Evolutionary conservation across 1,140 invertebrate genomes (phyloP).

Genomic region (Orius insidiosus): DNA sequence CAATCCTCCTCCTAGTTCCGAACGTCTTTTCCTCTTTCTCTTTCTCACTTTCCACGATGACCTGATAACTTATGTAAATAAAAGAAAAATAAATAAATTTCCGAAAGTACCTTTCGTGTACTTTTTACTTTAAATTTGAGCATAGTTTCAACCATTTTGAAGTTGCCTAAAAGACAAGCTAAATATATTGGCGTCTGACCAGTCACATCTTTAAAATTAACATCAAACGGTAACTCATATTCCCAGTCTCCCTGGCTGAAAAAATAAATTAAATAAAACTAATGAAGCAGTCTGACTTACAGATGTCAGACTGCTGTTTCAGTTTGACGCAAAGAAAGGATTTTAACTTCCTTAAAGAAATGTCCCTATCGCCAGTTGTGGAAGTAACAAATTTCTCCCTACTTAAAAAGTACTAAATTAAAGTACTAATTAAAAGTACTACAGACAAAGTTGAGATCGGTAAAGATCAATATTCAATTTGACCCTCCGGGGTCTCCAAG

Average conservation of each 20-base stretch:
- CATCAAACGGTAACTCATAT: constrained; percentile 73
- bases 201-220: constrained; percentile 76
- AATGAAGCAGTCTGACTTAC: too few relatives aligned
- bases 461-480: too few relatives aligned
- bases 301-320: too few relatives aligned
- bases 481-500: too few relatives aligned
- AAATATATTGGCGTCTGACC: constrained; percentile 81
- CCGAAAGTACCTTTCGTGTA: constrained; percentile 28
- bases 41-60: constrained; percentile 11
- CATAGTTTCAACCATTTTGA: constrained; percentile 58
- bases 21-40: constrained; percentile 24
- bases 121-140: constrained; percentile 55
- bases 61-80: background rate
- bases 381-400: too few relatives aligned
- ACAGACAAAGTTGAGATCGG: too few relatives aligned
- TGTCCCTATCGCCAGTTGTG: too few relatives aligned
- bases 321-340: too few relatives aligned
- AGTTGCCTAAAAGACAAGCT: constrained; percentile 66
- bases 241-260: constrained; percentile 61
- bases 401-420: too few relatives aligned
- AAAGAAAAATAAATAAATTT: background rate
- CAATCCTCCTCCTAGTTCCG: constrained; percentile 55
- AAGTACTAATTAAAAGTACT: too few relatives aligned
- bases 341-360: too few relatives aligned
- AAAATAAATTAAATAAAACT: too few relatives aligned